A percentile compares a stretch with the other conserved stretches of the same genome.
Evolutionary conservation across 1,140 invertebrate species (phyloP).

Genomic region (Megalonaias nervosa): DNA sequence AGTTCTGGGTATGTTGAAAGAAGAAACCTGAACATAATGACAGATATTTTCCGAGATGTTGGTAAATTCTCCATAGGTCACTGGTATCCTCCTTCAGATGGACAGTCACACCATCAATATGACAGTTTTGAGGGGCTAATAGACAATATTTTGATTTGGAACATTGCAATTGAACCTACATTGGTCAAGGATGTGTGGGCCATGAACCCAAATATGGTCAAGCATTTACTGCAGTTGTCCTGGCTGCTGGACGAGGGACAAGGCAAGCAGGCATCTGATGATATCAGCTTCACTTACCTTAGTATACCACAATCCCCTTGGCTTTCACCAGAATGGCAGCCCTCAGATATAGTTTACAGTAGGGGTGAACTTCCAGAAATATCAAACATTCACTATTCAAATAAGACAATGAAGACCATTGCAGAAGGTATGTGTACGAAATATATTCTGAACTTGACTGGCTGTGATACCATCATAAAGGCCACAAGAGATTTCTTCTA

Average conservation of each 20-base stretch:
- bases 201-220: slow-evolving; percentile 37
- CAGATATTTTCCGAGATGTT: slow-evolving; percentile 27
- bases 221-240: slow-evolving; percentile 22
- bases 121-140: slow-evolving; percentile 37
- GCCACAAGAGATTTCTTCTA: slow-evolving; percentile 34
- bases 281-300: slow-evolving; percentile 20
- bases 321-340: slow-evolving; percentile 42
- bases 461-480: slow-evolving; percentile 11
- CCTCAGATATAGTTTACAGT: slow-evolving; percentile 39
- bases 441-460: not conserved
- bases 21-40: slow-evolving; percentile 5
- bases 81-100: slow-evolving; percentile 41
- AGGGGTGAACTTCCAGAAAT: slow-evolving; percentile 1
- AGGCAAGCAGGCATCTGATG: slow-evolving; percentile 26
- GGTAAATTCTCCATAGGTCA: slow-evolving; percentile 48
- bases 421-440: slow-evolving; percentile 10
- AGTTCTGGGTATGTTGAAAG: slow-evolving; percentile 28
- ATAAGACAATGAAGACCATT: slow-evolving; percentile 5
- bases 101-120: slow-evolving; percentile 19
- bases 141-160: slow-evolving; percentile 53
- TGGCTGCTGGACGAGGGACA: slow-evolving; percentile 54
- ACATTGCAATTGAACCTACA: slow-evolving; percentile 36
- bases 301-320: slow-evolving; percentile 40
- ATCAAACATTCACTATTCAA: slow-evolving; percentile 14
- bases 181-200: slow-evolving; percentile 39